Percentiles rank a stretch among this genome's conserved stretches.
phyloP scores from a whole-genome alignment of 1,140 invertebrate genomes.

The Papilio polyxenes region DNA sequence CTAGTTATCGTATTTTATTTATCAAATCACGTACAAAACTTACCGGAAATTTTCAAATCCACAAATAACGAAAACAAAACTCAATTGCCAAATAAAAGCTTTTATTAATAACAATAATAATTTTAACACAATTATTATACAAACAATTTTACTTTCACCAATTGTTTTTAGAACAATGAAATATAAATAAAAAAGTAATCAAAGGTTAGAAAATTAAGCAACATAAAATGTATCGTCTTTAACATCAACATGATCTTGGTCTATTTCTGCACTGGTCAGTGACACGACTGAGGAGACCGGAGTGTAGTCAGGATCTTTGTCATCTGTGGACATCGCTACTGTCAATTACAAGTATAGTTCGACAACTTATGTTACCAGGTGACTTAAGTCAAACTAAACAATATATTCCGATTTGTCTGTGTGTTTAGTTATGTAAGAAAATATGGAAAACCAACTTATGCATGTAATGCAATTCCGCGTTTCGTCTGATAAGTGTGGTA shows the following conservation, averaged over 20 bases:
- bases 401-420: no score
- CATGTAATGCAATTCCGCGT: no score
- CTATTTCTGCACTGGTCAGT: conserved; percentile 44
- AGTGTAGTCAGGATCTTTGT: not conserved
- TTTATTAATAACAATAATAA: not conserved
- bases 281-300: not conserved
- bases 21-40: not conserved
- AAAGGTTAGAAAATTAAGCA: not conserved
- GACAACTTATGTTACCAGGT: not conserved
- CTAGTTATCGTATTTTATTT: not conserved
- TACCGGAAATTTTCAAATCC: not conserved
- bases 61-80: not conserved
- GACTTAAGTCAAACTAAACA: not conserved
- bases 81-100: not conserved
- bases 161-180: not conserved
- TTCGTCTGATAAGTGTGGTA: no score
- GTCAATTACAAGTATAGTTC: conserved; percentile 48
- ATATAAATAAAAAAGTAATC: not conserved
- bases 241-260: conserved; percentile 38
- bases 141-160: not conserved
- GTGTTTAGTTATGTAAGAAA: no score
- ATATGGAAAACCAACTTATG: no score
- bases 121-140: not conserved
- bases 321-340: not conserved
- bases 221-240: not conserved